These are phyloP conservation scores for Brachionus calyciflorus DNA, from an alignment of 1,140 invertebrate species.

Conservation along the genomic window DNA sequence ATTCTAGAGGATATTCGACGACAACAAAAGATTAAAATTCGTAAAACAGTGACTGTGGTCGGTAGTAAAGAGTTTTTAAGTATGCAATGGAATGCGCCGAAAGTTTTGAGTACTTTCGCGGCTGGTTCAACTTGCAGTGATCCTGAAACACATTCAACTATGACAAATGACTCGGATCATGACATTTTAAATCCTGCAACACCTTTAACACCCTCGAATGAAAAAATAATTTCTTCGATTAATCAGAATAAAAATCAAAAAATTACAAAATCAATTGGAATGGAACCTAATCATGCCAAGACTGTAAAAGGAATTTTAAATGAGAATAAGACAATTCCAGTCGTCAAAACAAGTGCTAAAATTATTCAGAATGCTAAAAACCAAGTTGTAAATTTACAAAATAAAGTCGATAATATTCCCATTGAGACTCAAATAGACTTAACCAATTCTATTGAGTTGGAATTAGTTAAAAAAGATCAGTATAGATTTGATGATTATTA, in stretches of 20 bases:
- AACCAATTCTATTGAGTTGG: neutral
- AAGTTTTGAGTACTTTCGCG: neutral
- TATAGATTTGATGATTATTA: slow-evolving; percentile 30
- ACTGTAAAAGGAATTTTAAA: neutral
- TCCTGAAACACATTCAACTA: neutral
- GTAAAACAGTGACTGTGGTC: slow-evolving; percentile 1
- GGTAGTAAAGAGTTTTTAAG: slow-evolving; percentile 22
- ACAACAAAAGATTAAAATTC: neutral
- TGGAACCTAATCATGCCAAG: neutral
- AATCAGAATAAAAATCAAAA: neutral
- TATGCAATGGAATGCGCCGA: neutral
- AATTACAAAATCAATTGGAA: neutral
- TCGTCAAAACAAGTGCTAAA: neutral
- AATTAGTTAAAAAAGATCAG: slow-evolving; percentile 32
- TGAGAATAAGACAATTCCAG: neutral
- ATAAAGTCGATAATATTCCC: too few relatives aligned
- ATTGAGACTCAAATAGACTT: too few relatives aligned
- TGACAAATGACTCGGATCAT: slow-evolving; percentile 24
- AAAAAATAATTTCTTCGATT: too few relatives aligned
- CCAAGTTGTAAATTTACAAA: too few relatives aligned
- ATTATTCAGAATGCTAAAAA: neutral
- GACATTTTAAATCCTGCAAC: too few relatives aligned
- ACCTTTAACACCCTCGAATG: too few relatives aligned
- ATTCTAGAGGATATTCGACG: neutral
- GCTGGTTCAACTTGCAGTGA: neutral